Percentiles rank a stretch among this genome's conserved stretches.
phyloP scores from a whole-genome alignment of 2,888 invertebrate species.

The Chymomyza procnemis region DNA sequence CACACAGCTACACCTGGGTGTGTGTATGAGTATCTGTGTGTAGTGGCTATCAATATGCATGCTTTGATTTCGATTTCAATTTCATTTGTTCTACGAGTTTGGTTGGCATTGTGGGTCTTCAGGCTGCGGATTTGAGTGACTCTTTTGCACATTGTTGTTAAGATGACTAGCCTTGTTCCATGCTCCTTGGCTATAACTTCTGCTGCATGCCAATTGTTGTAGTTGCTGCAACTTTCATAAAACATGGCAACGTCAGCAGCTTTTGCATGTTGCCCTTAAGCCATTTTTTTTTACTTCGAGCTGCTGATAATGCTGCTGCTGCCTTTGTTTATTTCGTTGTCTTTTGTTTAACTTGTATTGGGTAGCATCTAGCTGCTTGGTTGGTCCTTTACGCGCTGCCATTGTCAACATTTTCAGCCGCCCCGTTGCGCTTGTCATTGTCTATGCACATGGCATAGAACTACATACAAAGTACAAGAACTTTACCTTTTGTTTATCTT shows the following conservation, averaged over 20 bases:
- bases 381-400: constrained; percentile 14
- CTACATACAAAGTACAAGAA: background rate
- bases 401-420: constrained; percentile 47
- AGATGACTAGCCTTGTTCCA: constrained; percentile 18
- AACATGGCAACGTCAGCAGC: constrained; percentile 36
- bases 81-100: constrained; percentile 51
- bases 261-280: constrained; percentile 41
- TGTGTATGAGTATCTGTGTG: constrained; percentile 4
- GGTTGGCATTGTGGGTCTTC: constrained; percentile 40
- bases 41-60: constrained; percentile 59
- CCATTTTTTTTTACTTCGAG: background rate
- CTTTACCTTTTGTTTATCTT: constrained; percentile 48
- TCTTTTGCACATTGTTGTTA: constrained; percentile 19
- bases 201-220: background rate
- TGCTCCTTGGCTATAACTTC: constrained; percentile 11
- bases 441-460: constrained; percentile 32
- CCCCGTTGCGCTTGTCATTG: constrained; percentile 9
- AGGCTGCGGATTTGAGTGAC: constrained; percentile 16
- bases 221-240: constrained; percentile 30
- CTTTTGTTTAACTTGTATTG: background rate
- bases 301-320: constrained; percentile 4
- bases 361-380: constrained; percentile 13
- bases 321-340: background rate
- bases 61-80: constrained; percentile 71
- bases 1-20: background rate